phyloP scores from a whole-genome alignment of 1,140 invertebrate species.

The Musca vetustissima region DNA sequence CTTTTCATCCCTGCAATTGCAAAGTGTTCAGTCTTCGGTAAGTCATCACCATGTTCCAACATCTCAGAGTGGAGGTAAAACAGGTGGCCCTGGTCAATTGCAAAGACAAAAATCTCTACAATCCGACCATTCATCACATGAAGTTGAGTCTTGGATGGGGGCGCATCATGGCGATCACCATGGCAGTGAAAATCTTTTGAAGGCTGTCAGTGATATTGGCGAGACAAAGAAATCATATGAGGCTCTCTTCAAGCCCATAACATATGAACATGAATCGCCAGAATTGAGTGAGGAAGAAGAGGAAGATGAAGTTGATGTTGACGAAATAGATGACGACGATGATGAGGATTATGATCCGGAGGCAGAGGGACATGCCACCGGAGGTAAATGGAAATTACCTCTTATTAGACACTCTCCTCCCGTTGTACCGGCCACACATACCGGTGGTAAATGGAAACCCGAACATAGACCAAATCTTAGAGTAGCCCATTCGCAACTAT shows the following conservation, averaged over 20 bases:
- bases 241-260: constrained; percentile 50
- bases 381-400: constrained; percentile 67
- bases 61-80: constrained; percentile 50
- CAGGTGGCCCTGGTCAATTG: constrained; percentile 39
- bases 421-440: constrained; percentile 64
- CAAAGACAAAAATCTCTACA: constrained; percentile 11
- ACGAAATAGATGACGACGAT: constrained; percentile 64
- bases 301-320: constrained; percentile 59
- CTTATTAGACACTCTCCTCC: constrained; percentile 54
- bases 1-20: constrained; percentile 80
- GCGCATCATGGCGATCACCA: constrained; percentile 43
- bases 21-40: constrained; percentile 68
- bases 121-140: constrained; percentile 26
- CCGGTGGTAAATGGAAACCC: constrained; percentile 74
- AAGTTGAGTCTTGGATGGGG: constrained; percentile 27
- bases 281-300: constrained; percentile 57
- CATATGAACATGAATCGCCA: constrained; percentile 53
- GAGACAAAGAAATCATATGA: constrained; percentile 56
- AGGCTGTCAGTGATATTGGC: constrained; percentile 63
- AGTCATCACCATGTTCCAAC: constrained; percentile 32
- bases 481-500: constrained; percentile 36
- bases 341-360: constrained; percentile 58
- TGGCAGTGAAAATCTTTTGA: constrained; percentile 64
- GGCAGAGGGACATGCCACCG: constrained; percentile 39
- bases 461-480: constrained; percentile 41